phyloP scores from a whole-genome alignment of 2,113 vertebrate genomes.

The Cyanistes caeruleus region DNA sequence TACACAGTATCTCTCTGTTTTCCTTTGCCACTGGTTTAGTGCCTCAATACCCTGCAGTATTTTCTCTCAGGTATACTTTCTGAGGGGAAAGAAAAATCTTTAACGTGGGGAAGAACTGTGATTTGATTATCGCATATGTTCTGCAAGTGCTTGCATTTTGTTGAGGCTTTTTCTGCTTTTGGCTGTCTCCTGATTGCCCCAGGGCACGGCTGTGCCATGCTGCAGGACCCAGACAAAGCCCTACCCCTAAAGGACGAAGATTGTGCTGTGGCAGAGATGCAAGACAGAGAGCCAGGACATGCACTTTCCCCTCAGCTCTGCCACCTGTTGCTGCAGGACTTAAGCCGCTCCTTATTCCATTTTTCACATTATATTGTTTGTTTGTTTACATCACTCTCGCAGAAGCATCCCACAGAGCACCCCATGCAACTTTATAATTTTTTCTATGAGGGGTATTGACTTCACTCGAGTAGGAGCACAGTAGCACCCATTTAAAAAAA shows the following conservation, averaged over 20 bases:
- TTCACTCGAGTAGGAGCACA: not conserved
- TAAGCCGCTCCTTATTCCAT: not conserved
- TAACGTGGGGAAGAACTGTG: not conserved
- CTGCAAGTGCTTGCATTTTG: not conserved
- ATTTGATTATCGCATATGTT: not conserved
- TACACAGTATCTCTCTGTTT: not conserved
- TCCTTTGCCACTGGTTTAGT: not conserved
- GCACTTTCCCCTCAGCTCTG: not conserved
- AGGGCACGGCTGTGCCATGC: not conserved
- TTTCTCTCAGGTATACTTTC: not conserved
- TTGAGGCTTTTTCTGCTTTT: not conserved
- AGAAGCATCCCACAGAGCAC: not conserved
- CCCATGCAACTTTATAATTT: rapidly evolving
- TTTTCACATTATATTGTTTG: not conserved
- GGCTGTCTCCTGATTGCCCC: not conserved
- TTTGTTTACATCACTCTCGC: not conserved
- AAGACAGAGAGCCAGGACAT: not conserved
- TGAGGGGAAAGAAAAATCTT: not conserved
- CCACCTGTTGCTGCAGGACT: not conserved
- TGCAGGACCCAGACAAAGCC: not conserved
- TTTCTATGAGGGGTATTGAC: not conserved
- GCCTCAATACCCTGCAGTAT: not conserved
- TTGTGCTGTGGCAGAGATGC: not conserved
- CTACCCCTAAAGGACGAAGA: not conserved
- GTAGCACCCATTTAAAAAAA: not conserved